Evolutionary conservation across 1,140 invertebrate species (phyloP), one percentile per base, ranked within the genome.

Genomic region (Conopomorpha cramerella): DNA sequence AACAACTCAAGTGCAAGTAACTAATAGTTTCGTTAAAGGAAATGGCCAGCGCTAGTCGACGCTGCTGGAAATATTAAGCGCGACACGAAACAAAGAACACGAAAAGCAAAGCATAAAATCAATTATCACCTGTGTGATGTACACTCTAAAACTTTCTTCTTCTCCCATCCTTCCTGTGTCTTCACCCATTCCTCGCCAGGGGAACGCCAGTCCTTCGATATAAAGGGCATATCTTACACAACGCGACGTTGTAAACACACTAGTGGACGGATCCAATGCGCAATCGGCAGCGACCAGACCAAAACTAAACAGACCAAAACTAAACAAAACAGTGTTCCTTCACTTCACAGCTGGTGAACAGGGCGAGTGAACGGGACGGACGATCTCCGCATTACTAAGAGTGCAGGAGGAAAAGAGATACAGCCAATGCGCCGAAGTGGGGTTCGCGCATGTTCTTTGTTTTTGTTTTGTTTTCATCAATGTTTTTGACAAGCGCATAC

Each of bases 171-270:
- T 73, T 95, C 92, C 47, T 92, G 87, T 18, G 95, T 98, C 81
- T 96, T 96, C 11, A 99, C 93, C 96, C 96, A 99, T 58, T 92
- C 90, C 72, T 99, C 96, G 19, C 96, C 96, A 26, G 95, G 94
- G 38, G 94, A 96, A 58, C 95, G 82, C 90, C 91, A 93, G 79
- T 93, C 91, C 79, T 92, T 92, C 16, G 90, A 93, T 74, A 91
- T 91, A 80, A 98, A 98, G 50, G 96, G 95, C 96, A 98, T 98
- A 52, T 58, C 15, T 27, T 35, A 36, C 49, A 54, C 56, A 65
- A 33, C 37, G 44, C 38, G 36, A 37, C 35, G 45, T 34, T 38
- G 47, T 34, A 19, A 35, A 44, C 51, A 37, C 47, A 48, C 61
- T 39, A 50, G 41, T 49, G 39, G 53, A 44, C 53, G 39, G 39